These are phyloP conservation scores for Cephalophus harveyi DNA, from an alignment of 2,113 vertebrate genomes.

Conservation along the genomic window DNA sequence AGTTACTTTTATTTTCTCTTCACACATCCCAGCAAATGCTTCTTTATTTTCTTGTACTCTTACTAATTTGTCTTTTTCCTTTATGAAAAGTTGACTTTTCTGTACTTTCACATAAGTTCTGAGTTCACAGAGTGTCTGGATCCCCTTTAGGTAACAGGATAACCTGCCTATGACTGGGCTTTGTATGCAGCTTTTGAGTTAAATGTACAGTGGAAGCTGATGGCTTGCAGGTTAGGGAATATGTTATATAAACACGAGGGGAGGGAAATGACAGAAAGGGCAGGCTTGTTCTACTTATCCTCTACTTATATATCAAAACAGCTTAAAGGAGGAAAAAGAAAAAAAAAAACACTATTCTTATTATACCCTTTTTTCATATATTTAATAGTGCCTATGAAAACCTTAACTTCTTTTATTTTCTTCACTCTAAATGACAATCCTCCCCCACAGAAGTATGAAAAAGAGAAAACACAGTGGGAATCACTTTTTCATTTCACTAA, in stretches of 20 bases:
- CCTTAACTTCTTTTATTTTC: not conserved
- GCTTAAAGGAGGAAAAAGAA: not conserved
- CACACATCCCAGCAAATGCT: not conserved
- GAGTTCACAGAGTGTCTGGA: not conserved
- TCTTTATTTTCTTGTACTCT: not conserved
- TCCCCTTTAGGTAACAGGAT: not conserved
- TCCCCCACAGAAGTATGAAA: not conserved
- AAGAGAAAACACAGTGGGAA: not conserved
- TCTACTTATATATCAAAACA: not conserved
- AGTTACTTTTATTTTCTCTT: not conserved
- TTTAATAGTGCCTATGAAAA: not conserved
- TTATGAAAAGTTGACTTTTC: not conserved
- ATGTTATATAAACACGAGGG: not conserved
- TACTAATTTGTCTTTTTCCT: not conserved
- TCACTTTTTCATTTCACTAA: not conserved
- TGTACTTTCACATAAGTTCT: not conserved
- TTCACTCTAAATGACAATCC: not conserved
- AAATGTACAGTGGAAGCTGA: not conserved
- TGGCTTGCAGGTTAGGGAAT: not conserved
- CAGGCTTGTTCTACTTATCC: not conserved
- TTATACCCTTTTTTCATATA: not conserved
- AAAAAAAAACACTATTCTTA: not conserved
- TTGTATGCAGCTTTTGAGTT: not conserved
- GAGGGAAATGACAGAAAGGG: not conserved
- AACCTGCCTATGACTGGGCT: not conserved